phyloP scores from a whole-genome alignment of 1,140 invertebrate species.

The Caerostris darwini region DNA sequence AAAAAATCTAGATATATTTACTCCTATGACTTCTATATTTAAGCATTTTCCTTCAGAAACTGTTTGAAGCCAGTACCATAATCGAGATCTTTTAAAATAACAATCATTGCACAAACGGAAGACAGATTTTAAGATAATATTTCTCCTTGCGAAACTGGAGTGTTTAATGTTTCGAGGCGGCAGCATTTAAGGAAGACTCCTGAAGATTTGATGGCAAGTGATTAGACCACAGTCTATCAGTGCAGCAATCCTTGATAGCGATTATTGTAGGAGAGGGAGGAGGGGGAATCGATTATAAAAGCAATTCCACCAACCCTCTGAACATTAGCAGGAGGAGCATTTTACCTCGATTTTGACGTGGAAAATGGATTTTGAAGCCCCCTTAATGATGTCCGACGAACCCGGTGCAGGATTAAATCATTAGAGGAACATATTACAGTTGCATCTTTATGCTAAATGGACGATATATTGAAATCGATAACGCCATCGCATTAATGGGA shows the following conservation, averaged over 20 bases:
- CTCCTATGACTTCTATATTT: no score
- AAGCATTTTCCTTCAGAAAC: no score
- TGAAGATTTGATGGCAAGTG: neutral
- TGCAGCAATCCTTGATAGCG: neutral
- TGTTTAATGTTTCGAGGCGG: neutral
- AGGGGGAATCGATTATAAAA: neutral
- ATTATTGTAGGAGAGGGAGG: no score
- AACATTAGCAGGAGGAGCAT: neutral
- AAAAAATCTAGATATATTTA: no score
- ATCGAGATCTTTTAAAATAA: no score
- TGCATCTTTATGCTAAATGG: neutral
- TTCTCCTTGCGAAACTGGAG: neutral
- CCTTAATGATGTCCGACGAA: slow-evolving; percentile 5
- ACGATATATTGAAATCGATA: neutral
- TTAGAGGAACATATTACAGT: neutral
- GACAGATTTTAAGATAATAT: neutral
- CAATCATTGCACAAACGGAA: no score
- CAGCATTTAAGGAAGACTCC: neutral
- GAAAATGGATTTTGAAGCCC: slow-evolving; percentile 22
- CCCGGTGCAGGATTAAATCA: neutral
- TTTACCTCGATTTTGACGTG: slow-evolving; percentile 17
- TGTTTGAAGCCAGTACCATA: no score
- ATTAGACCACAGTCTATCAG: neutral
- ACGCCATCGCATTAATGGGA: neutral
- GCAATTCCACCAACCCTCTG: neutral